Evolutionary conservation across 2,113 vertebrate species (phyloP).

Genomic region (Baryphthengus martii): DNA sequence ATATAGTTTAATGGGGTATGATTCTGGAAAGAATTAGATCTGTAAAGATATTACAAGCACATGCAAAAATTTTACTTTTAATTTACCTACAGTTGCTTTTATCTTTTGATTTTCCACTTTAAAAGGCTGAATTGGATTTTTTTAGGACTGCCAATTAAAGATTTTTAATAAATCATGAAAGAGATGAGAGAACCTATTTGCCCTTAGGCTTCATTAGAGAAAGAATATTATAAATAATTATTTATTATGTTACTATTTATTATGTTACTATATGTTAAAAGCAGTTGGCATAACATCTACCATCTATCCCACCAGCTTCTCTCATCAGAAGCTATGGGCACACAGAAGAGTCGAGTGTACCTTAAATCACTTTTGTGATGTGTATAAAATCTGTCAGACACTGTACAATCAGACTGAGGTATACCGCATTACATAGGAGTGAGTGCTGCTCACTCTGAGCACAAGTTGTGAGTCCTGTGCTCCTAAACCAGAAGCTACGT

Average conservation of each 20-base stretch:
- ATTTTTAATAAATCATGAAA: neutral
- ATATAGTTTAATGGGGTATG: neutral
- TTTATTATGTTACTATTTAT: too few relatives aligned
- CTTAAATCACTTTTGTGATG: neutral
- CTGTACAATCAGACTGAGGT: accelerated
- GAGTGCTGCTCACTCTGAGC: neutral
- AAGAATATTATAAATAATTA: conserved; percentile 19
- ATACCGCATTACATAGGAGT: neutral
- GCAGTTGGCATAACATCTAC: neutral
- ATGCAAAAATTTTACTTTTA: neutral
- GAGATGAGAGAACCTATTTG: neutral
- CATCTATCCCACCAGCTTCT: neutral
- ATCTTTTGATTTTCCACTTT: conserved; percentile 26
- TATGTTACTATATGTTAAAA: conserved; percentile 17
- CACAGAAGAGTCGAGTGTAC: neutral
- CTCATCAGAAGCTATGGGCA: neutral
- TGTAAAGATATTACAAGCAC: neutral
- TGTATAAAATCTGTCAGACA: neutral
- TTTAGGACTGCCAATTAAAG: conserved; percentile 15
- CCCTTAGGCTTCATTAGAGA: neutral
- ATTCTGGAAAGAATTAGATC: neutral
- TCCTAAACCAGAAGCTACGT: neutral
- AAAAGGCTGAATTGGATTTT: neutral
- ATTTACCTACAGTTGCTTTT: neutral
- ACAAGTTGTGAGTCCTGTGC: neutral